These are phyloP conservation scores for Zootermopsis nevadensis DNA, from an alignment of 2,888 invertebrate species.

Conservation along the genomic window DNA sequence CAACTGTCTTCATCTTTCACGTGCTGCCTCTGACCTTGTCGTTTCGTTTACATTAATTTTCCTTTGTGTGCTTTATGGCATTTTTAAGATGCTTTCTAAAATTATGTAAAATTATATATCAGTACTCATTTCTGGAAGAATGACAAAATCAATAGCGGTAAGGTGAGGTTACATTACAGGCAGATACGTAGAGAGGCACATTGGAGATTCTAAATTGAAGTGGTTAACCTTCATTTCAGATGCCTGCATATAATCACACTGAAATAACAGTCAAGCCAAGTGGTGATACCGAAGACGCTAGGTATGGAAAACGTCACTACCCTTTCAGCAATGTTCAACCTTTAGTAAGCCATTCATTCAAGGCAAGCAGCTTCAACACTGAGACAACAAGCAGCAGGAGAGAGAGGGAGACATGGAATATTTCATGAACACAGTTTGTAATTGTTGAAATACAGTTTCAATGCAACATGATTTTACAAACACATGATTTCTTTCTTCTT, in stretches of 20 bases:
- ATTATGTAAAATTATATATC: too few species aligned
- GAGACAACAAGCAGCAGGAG: conserved; percentile 25
- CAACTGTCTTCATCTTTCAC: too few species aligned
- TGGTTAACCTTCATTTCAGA: too few species aligned
- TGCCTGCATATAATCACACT: not conserved
- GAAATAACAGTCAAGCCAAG: not conserved
- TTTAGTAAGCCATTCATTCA: not conserved
- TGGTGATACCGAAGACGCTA: not conserved
- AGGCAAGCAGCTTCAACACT: conserved; percentile 25
- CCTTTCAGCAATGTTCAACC: not conserved
- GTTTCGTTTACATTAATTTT: too few species aligned
- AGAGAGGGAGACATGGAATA: conserved; percentile 1
- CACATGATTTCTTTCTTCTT: conserved; percentile 15
- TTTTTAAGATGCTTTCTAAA: too few species aligned
- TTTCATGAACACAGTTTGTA: conserved; percentile 31
- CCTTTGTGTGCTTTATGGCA: too few species aligned
- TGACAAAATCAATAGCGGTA: too few species aligned
- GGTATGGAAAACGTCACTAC: not conserved
- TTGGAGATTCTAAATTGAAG: too few species aligned
- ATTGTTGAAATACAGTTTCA: conserved; percentile 24
- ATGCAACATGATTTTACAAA: conserved; percentile 19
- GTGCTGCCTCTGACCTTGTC: too few species aligned
- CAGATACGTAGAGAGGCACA: too few species aligned
- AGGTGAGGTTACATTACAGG: too few species aligned
- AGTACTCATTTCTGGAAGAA: too few species aligned